Percentiles rank a stretch among this genome's conserved stretches.
These are phyloP conservation scores for Aromia moschata DNA, from an alignment of 2,888 invertebrate species.

Conservation along the genomic window DNA sequence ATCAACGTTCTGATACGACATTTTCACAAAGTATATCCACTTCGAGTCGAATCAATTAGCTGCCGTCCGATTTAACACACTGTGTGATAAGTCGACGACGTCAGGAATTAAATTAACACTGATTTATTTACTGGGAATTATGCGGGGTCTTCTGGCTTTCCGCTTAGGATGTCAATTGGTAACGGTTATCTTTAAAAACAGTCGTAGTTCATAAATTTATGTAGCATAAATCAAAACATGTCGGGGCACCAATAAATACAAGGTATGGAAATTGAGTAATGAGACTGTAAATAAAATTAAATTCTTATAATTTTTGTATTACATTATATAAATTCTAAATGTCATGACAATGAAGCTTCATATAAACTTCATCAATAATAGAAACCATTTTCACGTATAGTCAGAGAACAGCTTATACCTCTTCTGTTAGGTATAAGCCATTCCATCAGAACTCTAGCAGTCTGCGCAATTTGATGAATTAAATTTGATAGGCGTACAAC, in stretches of 20 bases:
- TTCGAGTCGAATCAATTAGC: constrained; percentile 2
- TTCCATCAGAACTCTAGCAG: too few species aligned
- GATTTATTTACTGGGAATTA: constrained; percentile 19
- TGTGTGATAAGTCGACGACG: constrained; percentile 11
- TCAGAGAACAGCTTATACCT: too few species aligned
- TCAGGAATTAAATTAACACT: constrained; percentile 18
- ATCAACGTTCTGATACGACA: background rate
- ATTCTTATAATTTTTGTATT: too few species aligned
- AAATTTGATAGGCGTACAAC: background rate
- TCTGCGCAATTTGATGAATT: too few species aligned
- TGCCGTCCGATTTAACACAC: background rate
- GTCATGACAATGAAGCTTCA: too few species aligned
- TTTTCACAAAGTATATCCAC: background rate
- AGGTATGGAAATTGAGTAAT: too few species aligned
- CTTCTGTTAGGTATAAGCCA: too few species aligned
- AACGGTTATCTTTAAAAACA: constrained; percentile 15
- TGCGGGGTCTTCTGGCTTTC: constrained; percentile 21
- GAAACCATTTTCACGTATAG: too few species aligned
- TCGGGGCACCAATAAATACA: constrained; percentile 1
- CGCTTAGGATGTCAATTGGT: constrained; percentile 11
- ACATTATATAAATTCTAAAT: too few species aligned
- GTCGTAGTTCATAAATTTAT: background rate
- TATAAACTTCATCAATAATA: too few species aligned
- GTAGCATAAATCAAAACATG: constrained; percentile 3
- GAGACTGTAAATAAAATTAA: too few species aligned